Evolutionary conservation across 2,797 vertebrate genomes (phyloP).

Genomic region (Danio choprae): DNA sequence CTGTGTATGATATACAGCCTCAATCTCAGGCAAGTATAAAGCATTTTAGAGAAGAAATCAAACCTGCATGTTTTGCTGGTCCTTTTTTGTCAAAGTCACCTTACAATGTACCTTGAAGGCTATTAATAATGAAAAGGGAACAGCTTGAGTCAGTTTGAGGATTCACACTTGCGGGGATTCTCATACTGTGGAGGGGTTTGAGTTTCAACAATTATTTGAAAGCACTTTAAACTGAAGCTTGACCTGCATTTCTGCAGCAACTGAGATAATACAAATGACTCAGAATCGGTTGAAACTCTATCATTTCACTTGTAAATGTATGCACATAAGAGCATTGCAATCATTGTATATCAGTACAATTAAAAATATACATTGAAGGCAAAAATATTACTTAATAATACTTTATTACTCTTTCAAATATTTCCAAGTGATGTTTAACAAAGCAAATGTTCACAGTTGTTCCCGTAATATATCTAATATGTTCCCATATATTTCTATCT

Average conservation of each 20-base stretch:
- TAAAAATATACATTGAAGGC: too few species aligned
- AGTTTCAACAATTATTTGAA: constrained; percentile 28
- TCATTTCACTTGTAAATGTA: not conserved
- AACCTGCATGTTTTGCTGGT: constrained; percentile 21
- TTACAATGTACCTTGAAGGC: constrained; percentile 32
- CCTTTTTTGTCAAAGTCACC: constrained; percentile 31
- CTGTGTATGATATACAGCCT: not conserved
- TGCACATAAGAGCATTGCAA: not conserved
- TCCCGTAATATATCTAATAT: too few species aligned
- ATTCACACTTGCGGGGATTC: constrained; percentile 21
- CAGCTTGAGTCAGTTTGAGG: constrained; percentile 16
- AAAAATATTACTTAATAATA: too few species aligned
- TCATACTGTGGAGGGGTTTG: not conserved
- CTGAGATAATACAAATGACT: not conserved
- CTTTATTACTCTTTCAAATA: too few species aligned
- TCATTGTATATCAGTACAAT: not conserved
- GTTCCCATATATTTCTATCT: too few species aligned
- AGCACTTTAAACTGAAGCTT: constrained; percentile 33
- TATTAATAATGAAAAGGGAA: constrained; percentile 37
- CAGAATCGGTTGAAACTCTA: not conserved
- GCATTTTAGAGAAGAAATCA: constrained; percentile 6
- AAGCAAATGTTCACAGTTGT: too few species aligned
- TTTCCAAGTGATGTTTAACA: too few species aligned
- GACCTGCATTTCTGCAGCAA: constrained; percentile 14
- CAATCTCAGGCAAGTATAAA: constrained; percentile 2